Percentiles rank a stretch among this genome's conserved stretches.
Conservation (phyloP, 2,113 vertebrate genomes). For the Callionymus lyra region DNA sequence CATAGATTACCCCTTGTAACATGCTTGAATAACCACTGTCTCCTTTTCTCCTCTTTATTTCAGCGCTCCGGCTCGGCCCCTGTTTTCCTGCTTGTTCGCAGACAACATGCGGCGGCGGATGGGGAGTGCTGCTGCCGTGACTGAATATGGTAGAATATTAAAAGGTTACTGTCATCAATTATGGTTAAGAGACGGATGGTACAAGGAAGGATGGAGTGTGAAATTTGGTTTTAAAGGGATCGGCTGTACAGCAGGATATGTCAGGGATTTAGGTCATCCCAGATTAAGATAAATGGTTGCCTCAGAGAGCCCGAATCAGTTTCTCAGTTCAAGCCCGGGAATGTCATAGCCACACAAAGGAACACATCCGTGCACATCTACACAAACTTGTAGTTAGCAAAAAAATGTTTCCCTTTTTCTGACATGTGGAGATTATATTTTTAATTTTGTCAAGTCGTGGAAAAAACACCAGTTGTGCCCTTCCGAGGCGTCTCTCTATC, state of each 20-base stretch:
- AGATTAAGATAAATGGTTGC: constrained; percentile 70
- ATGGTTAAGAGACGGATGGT: constrained; percentile 67
- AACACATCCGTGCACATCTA: constrained; percentile 17
- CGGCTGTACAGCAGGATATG: constrained; percentile 52
- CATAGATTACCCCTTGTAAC: constrained; percentile 56
- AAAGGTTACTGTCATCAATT: constrained; percentile 80
- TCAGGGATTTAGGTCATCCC: constrained; percentile 66
- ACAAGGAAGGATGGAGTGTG: constrained; percentile 58
- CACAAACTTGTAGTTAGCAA: constrained; percentile 29
- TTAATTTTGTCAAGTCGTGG: constrained; percentile 33
- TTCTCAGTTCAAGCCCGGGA: constrained; percentile 44
- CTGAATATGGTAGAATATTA: constrained; percentile 65
- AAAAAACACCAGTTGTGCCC: constrained; percentile 16
- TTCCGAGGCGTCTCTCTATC: background rate
- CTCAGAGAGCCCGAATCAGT: constrained; percentile 54
- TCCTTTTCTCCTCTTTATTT: constrained; percentile 38
- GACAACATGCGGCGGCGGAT: constrained; percentile 32
- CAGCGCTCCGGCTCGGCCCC: constrained; percentile 12
- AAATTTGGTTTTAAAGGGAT: constrained; percentile 60
- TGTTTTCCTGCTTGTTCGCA: constrained; percentile 21
- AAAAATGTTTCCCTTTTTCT: constrained; percentile 49
- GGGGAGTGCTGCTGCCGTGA: constrained; percentile 52
- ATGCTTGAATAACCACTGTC: constrained; percentile 38
- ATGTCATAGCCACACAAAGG: constrained; percentile 51
- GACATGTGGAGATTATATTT: constrained; percentile 48